These are phyloP conservation scores for Planiliza haematocheilus DNA, from an alignment of 2,113 vertebrate species.

Conservation along the genomic window DNA sequence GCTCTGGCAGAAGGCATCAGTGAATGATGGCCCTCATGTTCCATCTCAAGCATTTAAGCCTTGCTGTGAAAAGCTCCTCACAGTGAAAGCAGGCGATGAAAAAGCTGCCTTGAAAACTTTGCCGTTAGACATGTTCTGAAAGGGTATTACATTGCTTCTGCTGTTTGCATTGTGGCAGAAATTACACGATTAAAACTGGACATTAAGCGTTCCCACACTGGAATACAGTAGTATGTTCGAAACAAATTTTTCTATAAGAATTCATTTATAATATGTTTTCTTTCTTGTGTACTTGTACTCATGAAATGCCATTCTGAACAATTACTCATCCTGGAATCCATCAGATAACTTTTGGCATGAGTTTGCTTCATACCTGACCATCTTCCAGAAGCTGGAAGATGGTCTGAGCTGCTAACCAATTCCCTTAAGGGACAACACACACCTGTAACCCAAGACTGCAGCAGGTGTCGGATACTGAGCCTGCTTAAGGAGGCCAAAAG, in stretches of 20 bases:
- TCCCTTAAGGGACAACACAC: constrained; percentile 55
- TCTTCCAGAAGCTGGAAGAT: constrained; percentile 19
- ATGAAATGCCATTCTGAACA: constrained; percentile 5
- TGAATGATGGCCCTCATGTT: constrained; percentile 67
- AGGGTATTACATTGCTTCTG: constrained; percentile 11
- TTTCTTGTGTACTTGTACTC: not conserved
- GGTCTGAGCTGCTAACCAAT: constrained; percentile 60
- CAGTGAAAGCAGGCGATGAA: constrained; percentile 37
- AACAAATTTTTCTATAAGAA: too few species aligned
- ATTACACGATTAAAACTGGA: not conserved
- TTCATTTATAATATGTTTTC: too few species aligned
- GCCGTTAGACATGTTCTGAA: constrained; percentile 7
- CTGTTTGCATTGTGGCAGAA: constrained; percentile 38
- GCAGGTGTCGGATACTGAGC: constrained; percentile 66
- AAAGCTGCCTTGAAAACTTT: constrained; percentile 40
- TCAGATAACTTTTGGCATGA: constrained; percentile 31
- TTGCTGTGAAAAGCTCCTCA: constrained; percentile 54
- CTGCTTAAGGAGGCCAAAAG: constrained; percentile 65
- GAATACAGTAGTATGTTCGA: too few species aligned
- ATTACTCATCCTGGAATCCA: constrained; percentile 15
- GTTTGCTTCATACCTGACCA: constrained; percentile 28
- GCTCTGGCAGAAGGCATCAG: constrained; percentile 48
- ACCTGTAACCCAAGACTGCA: constrained; percentile 70
- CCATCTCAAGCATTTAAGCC: constrained; percentile 59
- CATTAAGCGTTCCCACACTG: too few species aligned